Base-by-base conservation (phyloP, 1,140 invertebrate genomes). In the Drosophila biarmipes region DNA sequence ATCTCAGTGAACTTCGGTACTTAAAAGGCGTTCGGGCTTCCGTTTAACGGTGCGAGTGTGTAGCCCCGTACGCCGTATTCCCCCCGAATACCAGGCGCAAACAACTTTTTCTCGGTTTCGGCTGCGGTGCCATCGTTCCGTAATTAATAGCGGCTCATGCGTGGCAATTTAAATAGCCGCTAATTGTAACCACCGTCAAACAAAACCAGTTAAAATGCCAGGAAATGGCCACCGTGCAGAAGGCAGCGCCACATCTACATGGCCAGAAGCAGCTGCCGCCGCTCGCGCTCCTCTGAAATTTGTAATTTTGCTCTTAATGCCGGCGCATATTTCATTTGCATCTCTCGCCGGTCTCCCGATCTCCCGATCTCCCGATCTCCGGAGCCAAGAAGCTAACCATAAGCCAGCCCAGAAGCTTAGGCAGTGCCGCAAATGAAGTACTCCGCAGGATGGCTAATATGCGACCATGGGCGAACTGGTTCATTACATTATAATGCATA, bases 141-240 rank as follows among this genome's bases (percentile, higher is more conserved):
- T 84, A 84, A 84, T 84, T 84, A 84, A 84, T 84, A 84, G 80
- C 75, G 75, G 80, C 80, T 76, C 80, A 79, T 84, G 80, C 81
- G 79, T 77, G 64, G 80, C 80, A 75, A 84, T 84, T 84, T 74
- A 84, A 84, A 84, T 84, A 84, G 80, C 75, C 80, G 80, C 80
- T 84, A 84, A 84, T 84, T 84, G 80, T 84, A 82, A 75, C 74
- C 79, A 68, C 74, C 75, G 75, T 73, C 63, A 78, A 74, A 82
- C 68, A 73, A 77, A 80, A 80, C 78, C 72, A 45, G 78, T 80
- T 80, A 53, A 55, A 75, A 62, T 40, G 57, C 72, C 78, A 80
- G 78, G 78, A 80, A 80, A 80, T 80, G 77, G 77, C 72, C 52
- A 64, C 48, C 52, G 57, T 67, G 64, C 56, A 73, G 43, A 67